These are phyloP conservation scores for Sitodiplosis mosellana DNA, from an alignment of 1,140 invertebrate genomes.

Conservation along the genomic window DNA sequence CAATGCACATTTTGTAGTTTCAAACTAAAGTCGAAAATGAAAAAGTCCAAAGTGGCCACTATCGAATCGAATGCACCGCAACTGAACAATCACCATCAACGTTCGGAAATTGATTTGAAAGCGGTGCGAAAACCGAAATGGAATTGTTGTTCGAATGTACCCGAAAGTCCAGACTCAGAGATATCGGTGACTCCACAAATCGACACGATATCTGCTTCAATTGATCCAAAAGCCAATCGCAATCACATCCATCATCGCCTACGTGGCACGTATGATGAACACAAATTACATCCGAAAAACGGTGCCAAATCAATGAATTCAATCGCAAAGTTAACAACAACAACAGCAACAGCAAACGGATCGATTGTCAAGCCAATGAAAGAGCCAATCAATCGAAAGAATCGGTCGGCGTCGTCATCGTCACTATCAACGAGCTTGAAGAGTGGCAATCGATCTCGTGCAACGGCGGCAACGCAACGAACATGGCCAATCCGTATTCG, in stretches of 20 bases:
- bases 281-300: background rate
- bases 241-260: too few species aligned
- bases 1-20: conserved; percentile 24
- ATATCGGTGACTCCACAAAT: conserved; percentile 7
- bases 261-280: too few species aligned
- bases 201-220: too few species aligned
- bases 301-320: background rate
- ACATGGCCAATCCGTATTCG: conserved; percentile 13
- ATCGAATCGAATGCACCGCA: background rate
- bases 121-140: conserved; percentile 24
- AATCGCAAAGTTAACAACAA: too few species aligned
- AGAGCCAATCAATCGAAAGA: background rate
- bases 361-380: background rate
- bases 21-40: conserved; percentile 10
- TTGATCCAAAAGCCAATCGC: too few species aligned
- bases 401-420: conserved; percentile 1
- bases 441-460: background rate
- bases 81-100: conserved; percentile 23
- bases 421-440: conserved; percentile 1
- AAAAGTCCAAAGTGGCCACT: conserved; percentile 6
- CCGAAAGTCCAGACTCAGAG: conserved; percentile 32
- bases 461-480: background rate
- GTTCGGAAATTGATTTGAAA: conserved; percentile 6
- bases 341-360: background rate
- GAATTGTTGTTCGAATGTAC: conserved; percentile 33